Evolutionary conservation across 1,140 invertebrate genomes (phyloP).

Genomic region (Drosophila prosaltans): DNA sequence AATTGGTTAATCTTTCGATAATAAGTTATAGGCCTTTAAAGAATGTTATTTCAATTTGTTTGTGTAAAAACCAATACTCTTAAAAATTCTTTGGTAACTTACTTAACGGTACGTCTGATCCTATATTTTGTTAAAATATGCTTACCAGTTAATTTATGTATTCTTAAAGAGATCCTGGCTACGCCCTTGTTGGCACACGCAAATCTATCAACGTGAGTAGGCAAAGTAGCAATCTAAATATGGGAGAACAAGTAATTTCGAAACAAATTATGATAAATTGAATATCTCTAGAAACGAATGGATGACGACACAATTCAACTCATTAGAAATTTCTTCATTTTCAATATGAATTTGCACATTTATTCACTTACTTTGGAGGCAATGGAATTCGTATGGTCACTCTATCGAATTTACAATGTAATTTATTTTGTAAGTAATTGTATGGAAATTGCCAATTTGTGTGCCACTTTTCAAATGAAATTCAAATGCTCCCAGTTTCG

Average conservation of each 20-base stretch:
- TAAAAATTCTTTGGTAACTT: too few species aligned
- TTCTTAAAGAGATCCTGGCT: too few species aligned
- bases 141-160: too few species aligned
- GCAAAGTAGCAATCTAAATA: constrained; percentile 17
- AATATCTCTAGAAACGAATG: constrained; percentile 13
- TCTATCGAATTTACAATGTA: neutral
- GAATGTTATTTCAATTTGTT: too few species aligned
- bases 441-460: constrained; percentile 42
- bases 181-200: neutral
- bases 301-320: neutral
- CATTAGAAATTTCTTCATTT: constrained; percentile 3
- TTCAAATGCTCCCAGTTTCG: constrained; percentile 39
- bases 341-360: neutral
- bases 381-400: neutral
- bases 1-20: too few species aligned
- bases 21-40: too few species aligned
- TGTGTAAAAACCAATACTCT: too few species aligned
- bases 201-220: constrained; percentile 1
- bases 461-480: constrained; percentile 39
- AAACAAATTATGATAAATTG: constrained; percentile 77
- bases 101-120: too few species aligned
- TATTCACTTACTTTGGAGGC: neutral
- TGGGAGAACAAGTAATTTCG: constrained; percentile 65
- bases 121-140: too few species aligned
- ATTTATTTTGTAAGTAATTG: constrained; percentile 38